Base-by-base conservation (phyloP, 2,113 vertebrate species). In the Ophiodon elongatus region DNA sequence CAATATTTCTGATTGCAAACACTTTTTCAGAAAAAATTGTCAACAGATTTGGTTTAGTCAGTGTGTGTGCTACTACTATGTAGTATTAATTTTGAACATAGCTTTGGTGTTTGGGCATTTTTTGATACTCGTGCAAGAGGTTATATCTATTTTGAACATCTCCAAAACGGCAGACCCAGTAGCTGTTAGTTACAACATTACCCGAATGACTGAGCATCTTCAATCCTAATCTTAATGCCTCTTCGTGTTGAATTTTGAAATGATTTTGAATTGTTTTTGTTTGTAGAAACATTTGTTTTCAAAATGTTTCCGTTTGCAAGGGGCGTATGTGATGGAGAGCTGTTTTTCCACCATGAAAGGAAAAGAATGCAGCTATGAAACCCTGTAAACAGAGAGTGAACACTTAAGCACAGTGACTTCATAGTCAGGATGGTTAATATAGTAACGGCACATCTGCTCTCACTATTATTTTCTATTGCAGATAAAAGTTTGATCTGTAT, bases 401-500 rank as follows among this genome's bases (percentile, higher is more conserved):
- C 35, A 15, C 14, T 8, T 21, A 66, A 60, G 35, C 11, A 41
- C 9, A n/a, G 0, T 37, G 50, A 41, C 33, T 23, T 11, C 25
- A 0, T n/a, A 4, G 10, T 39, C 59, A n/a, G 8, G 8, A 37
- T 50, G 21, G 6, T 4, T 72, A 17, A 27, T 66, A 1, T 23
- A 52, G 14, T 45, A 45, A 45, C 15, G 6, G 21, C 19, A 35
- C 35, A 25, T 67, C 15, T 37, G 60, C 25, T 83, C 41, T 57
- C 8, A 37, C 25, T 47, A n/a, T 65, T 35, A 39, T n/a, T 39
- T 8, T 37, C 8, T 19, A 45, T 17, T 21, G 41, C 25, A 45
- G 65, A 67, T 45, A 35, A 63, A 52, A 33, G 35, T 41, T 63
- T 59, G 54, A 80, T 87, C 56, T 13, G n/a, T 27, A 56, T 11